These are phyloP conservation scores for Helicoverpa zea DNA, from an alignment of 1,140 invertebrate species.

Conservation along the genomic window DNA sequence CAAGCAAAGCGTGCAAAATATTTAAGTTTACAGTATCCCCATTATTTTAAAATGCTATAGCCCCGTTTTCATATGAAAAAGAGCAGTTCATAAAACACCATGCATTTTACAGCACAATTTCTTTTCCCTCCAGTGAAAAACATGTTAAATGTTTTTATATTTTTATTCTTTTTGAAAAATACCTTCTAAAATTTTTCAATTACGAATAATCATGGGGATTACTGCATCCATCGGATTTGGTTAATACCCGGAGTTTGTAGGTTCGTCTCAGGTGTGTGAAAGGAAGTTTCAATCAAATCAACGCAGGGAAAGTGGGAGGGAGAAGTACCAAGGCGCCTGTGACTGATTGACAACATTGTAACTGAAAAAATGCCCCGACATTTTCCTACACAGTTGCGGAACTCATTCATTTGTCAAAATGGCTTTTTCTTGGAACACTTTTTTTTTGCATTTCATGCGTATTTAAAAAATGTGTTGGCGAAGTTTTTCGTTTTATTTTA, in stretches of 20 bases:
- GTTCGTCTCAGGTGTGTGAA: constrained; percentile 71
- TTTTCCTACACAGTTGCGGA: constrained; percentile 66
- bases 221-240: constrained; percentile 36
- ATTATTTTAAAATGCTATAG: constrained; percentile 20
- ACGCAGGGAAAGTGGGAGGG: constrained; percentile 65
- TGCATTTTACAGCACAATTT: constrained; percentile 9
- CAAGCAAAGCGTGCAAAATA: constrained; percentile 28
- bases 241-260: constrained; percentile 2
- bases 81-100: neutral
- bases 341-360: constrained; percentile 84
- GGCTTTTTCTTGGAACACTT: constrained; percentile 29
- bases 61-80: constrained; percentile 17
- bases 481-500: constrained; percentile 18
- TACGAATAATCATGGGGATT: constrained; percentile 34
- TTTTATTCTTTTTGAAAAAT: constrained; percentile 11
- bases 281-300: constrained; percentile 83
- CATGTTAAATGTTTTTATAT: neutral
- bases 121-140: neutral
- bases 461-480: constrained; percentile 8
- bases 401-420: constrained; percentile 48
- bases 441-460: constrained; percentile 25
- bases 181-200: constrained; percentile 9
- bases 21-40: constrained; percentile 15
- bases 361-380: constrained; percentile 66
- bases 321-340: constrained; percentile 63